These are phyloP conservation scores for Xenentodon cancila DNA, from an alignment of 2,797 vertebrate genomes.

Conservation along the genomic window DNA sequence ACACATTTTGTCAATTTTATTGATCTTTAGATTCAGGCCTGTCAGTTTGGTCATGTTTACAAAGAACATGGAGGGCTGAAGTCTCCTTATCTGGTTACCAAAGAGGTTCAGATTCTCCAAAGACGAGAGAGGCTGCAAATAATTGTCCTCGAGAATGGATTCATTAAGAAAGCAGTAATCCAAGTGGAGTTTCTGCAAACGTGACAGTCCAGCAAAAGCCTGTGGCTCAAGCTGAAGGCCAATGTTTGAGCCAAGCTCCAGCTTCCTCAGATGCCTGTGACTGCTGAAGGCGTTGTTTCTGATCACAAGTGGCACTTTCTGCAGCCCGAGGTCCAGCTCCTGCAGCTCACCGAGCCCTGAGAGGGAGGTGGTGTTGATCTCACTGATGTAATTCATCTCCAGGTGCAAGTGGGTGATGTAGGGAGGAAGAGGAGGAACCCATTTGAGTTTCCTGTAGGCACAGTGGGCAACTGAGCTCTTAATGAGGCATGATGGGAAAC, in stretches of 20 bases:
- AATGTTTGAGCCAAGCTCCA: conserved; percentile 73
- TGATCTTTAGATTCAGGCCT: conserved; percentile 74
- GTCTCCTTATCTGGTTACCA: conserved; percentile 73
- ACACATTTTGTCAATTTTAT: conserved; percentile 77
- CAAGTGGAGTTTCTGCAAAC: conserved; percentile 72
- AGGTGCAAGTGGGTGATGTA: conserved; percentile 76
- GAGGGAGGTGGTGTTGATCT: conserved; percentile 76
- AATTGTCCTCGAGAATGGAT: conserved; percentile 75
- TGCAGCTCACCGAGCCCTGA: conserved; percentile 74
- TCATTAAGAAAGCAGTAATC: conserved; percentile 71
- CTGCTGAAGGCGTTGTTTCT: conserved; percentile 78
- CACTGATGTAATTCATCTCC: conserved; percentile 74
- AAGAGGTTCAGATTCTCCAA: conserved; percentile 81
- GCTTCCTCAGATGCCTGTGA: conserved; percentile 70
- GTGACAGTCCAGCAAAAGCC: conserved; percentile 80
- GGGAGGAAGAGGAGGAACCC: conserved; percentile 77
- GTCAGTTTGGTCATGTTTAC: conserved; percentile 75
- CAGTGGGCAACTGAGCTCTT: conserved; percentile 61
- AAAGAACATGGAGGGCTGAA: conserved; percentile 82
- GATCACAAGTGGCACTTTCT: conserved; percentile 69
- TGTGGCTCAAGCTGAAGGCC: conserved; percentile 73
- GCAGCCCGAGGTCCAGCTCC: conserved; percentile 71
- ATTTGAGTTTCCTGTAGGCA: conserved; percentile 51
- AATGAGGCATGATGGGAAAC: conserved; percentile 58
- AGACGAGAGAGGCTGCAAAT: conserved; percentile 81